A percentile compares a stretch with the other conserved stretches of the same genome.
phyloP scores from a whole-genome alignment of 2,113 vertebrate genomes.

The Crypturellus undulatus region DNA sequence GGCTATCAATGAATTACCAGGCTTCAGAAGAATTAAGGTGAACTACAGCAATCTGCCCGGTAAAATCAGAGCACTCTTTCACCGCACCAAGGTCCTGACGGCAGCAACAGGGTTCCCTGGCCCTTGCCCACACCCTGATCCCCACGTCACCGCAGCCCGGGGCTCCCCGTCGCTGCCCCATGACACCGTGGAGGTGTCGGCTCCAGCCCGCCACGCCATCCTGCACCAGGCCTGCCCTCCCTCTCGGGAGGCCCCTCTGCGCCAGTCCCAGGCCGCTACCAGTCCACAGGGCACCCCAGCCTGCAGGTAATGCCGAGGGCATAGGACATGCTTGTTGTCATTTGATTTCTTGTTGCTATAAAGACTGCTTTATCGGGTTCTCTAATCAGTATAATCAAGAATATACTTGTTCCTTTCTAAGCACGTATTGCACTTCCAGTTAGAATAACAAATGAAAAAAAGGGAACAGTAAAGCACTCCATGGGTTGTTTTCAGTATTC shows the following conservation, averaged over 20 bases:
- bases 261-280: accelerated
- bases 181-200: too few relatives aligned
- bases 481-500: background rate
- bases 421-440: background rate
- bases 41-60: background rate
- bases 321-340: background rate
- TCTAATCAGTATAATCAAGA: constrained; percentile 11
- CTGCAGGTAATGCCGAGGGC: background rate
- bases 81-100: background rate
- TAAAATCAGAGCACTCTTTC: background rate
- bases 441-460: constrained; percentile 1
- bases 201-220: too few relatives aligned
- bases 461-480: background rate
- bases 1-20: background rate
- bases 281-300: accelerated
- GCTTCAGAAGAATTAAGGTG: background rate
- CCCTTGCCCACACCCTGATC: background rate
- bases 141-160: too few relatives aligned
- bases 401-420: background rate
- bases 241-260: background rate
- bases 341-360: background rate
- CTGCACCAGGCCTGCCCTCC: too few relatives aligned
- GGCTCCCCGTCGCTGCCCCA: too few relatives aligned
- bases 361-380: background rate
- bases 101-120: background rate